phyloP scores from a whole-genome alignment of 2,888 invertebrate genomes.

The Nymphalis polychloros region DNA sequence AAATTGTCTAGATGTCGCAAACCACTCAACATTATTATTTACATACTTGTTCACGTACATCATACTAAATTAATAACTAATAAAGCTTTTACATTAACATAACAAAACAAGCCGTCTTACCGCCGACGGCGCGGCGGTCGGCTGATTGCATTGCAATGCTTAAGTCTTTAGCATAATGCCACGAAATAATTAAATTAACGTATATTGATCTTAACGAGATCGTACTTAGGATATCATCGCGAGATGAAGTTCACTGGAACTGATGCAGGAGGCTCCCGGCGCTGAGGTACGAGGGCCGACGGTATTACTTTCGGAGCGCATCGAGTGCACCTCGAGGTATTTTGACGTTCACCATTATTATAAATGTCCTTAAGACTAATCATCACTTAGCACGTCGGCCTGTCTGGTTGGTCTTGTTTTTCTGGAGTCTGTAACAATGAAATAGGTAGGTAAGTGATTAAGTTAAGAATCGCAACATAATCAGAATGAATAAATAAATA shows the following conservation, averaged over 20 bases:
- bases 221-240: slow-evolving; percentile 78
- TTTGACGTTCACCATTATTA: slow-evolving; percentile 66
- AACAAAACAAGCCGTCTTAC: slow-evolving; percentile 68
- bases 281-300: slow-evolving; percentile 40
- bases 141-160: slow-evolving; percentile 75
- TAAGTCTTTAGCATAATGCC: slow-evolving; percentile 77
- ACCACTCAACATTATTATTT: slow-evolving; percentile 72
- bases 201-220: slow-evolving; percentile 81
- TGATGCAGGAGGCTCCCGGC: slow-evolving; percentile 51
- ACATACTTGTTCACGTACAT: slow-evolving; percentile 72
- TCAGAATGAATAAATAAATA: too few species aligned
- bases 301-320: slow-evolving; percentile 42
- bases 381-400: slow-evolving; percentile 74
- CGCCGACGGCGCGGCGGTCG: slow-evolving; percentile 44
- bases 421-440: slow-evolving; percentile 84
- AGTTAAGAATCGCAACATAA: neutral
- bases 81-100: slow-evolving; percentile 80
- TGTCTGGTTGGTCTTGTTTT: slow-evolving; percentile 83
- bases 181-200: slow-evolving; percentile 73
- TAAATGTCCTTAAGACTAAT: slow-evolving; percentile 65
- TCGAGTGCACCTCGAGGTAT: slow-evolving; percentile 63
- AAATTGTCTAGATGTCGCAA: slow-evolving; percentile 48
- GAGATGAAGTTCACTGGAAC: slow-evolving; percentile 74
- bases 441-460: slow-evolving; percentile 48
- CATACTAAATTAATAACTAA: slow-evolving; percentile 66